Evolutionary conservation across 2,797 vertebrate species (phyloP).

Genomic region (Sebastes hubbsi): DNA sequence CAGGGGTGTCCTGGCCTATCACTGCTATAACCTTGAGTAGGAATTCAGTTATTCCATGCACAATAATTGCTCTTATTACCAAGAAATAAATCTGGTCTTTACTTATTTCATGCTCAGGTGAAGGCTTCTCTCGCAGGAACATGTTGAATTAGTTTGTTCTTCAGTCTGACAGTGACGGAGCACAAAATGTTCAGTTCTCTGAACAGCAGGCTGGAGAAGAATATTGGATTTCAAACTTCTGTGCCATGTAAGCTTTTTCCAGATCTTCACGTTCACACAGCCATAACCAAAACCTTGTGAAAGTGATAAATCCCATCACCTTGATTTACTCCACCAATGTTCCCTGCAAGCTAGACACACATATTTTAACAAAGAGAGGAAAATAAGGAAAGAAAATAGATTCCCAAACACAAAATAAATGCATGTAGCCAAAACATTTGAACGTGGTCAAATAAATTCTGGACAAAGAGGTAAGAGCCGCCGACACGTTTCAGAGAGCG

Average conservation of each 20-base stretch:
- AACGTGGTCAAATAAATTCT: conserved; percentile 37
- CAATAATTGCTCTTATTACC: conserved; percentile 58
- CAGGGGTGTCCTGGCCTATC: conserved; percentile 63
- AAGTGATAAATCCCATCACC: conserved; percentile 13
- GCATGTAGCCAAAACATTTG: conserved; percentile 1
- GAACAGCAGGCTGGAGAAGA: conserved; percentile 25
- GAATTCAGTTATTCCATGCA: conserved; percentile 48
- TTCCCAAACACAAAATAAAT: conserved; percentile 9
- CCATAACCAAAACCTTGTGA: conserved; percentile 20
- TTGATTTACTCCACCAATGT: not conserved
- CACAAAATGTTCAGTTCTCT: conserved; percentile 35
- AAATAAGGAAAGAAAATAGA: not conserved
- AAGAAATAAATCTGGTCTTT: conserved; percentile 53
- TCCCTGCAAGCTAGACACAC: not conserved
- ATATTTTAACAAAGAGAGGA: not conserved
- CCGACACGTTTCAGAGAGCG: conserved; percentile 26
- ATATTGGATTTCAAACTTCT: conserved; percentile 43
- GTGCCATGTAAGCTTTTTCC: conserved; percentile 36
- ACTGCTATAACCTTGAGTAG: conserved; percentile 72
- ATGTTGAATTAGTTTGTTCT: conserved; percentile 53
- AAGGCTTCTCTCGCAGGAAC: conserved; percentile 32
- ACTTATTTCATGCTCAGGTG: conserved; percentile 61
- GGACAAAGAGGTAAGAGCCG: conserved; percentile 33
- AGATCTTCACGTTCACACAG: conserved; percentile 33
- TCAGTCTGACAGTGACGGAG: conserved; percentile 36